Base-by-base conservation (phyloP, 2,113 vertebrate species). In the Macheiramphus alcinus region DNA sequence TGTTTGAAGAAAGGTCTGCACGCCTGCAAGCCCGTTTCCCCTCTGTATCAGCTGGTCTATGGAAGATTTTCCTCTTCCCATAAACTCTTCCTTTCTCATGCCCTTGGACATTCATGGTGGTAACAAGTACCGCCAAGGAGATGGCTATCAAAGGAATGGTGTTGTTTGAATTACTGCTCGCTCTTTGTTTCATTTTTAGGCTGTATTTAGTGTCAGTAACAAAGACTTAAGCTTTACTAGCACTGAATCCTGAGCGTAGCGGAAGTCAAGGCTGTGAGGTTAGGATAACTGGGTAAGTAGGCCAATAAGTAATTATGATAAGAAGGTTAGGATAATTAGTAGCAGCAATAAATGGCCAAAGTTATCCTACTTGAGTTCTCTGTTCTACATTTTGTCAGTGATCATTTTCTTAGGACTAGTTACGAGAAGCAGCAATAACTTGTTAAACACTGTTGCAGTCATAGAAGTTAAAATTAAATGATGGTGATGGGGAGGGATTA, bases 291-390 rank as follows among this genome's bases (percentile, higher is more conserved):
- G 84, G 84, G 93, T 93, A 97, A 96, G 87, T 96, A 96, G 97
- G 94, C 87, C 89, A 96, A 74, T 94, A 95, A 95, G 94, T 97
- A 94, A 96, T 97, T 97, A 97, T 40, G 89, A 71, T 96, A 97
- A 95, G 96, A 96, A 94, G 97, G 86, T 94, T 96, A 95, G 38
- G 45, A 59, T 95, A 91, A 97, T 91, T 95, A 76, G 90, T 80
- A 88, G 50, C 63, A 93, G 81, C 47, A 88, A 95, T 88, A 94
- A 94, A 86, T 80, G 79, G 59, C 84, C 80, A 66, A 90, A 95
- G 74, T 86, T 93, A 90, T 73, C 84, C 81, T 94, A 13, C 87
- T 80, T 93, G 84, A 63, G 48, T 95, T 91, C 78, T 94, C 75
- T 55, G 70, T 90, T 96, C 93, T 94, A 87, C 47, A 90, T 96